Evolutionary conservation across 2,888 invertebrate species (phyloP).

Genomic region (Macrosoma leucophasiata): DNA sequence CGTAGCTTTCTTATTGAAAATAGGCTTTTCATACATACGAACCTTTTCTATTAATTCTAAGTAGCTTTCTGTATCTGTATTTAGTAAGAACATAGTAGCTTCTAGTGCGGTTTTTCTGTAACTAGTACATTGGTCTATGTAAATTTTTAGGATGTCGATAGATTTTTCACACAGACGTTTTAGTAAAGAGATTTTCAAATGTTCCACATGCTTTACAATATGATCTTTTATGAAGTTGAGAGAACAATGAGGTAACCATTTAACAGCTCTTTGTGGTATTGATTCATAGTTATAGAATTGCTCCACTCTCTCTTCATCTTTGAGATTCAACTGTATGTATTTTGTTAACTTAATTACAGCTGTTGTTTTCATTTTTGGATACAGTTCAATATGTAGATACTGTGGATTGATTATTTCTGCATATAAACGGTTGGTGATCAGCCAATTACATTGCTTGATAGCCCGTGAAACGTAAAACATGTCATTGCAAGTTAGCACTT

Average conservation of each 20-base stretch:
- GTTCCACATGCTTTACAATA: conserved; percentile 27
- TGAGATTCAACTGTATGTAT: conserved; percentile 42
- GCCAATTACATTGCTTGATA: conserved; percentile 47
- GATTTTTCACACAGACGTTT: conserved; percentile 45
- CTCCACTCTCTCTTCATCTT: conserved; percentile 43
- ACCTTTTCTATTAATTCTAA: conserved; percentile 37
- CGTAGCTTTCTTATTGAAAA: conserved; percentile 36
- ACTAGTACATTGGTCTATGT: conserved; percentile 20
- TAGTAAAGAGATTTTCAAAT: conserved; percentile 29
- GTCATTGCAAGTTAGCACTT: conserved; percentile 43
- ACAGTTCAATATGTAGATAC: conserved; percentile 40
- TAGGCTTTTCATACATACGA: conserved; percentile 18
- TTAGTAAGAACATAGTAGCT: conserved; percentile 36
- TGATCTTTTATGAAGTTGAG: conserved; percentile 37
- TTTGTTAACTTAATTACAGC: conserved; percentile 44
- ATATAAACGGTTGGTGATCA: conserved; percentile 47
- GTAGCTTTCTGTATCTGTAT: conserved; percentile 35
- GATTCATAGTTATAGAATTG: conserved; percentile 42
- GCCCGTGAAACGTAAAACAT: conserved; percentile 49
- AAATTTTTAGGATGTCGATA: conserved; percentile 33
- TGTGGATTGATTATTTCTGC: conserved; percentile 50
- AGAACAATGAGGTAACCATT: conserved; percentile 54
- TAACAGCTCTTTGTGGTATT: conserved; percentile 31
- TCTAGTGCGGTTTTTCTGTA: conserved; percentile 28
- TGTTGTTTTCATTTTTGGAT: conserved; percentile 47